These are phyloP conservation scores for Colaptes auratus DNA, from an alignment of 2,113 vertebrate species.

Conservation along the genomic window DNA sequence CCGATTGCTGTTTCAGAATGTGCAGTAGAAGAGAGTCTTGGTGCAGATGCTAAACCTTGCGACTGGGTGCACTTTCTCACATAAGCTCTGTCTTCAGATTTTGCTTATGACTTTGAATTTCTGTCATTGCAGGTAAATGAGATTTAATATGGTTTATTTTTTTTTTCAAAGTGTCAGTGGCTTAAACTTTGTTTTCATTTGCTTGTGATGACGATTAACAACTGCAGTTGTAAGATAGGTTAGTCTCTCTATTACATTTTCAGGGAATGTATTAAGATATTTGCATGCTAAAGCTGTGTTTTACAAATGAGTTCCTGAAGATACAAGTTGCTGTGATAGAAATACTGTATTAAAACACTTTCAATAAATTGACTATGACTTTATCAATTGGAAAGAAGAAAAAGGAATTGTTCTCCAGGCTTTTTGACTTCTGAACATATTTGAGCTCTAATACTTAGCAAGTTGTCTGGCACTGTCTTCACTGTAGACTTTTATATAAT, in stretches of 20 bases:
- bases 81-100: constrained; percentile 44
- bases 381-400: constrained; percentile 55
- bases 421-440: constrained; percentile 64
- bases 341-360: constrained; percentile 54
- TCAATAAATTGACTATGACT: constrained; percentile 43
- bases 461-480: constrained; percentile 63
- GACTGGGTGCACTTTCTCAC: not conserved
- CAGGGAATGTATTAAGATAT: constrained; percentile 52
- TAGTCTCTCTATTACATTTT: constrained; percentile 60
- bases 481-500: constrained; percentile 49
- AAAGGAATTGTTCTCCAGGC: constrained; percentile 53
- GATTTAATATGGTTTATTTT: constrained; percentile 57
- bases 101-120: constrained; percentile 66
- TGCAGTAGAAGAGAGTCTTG: constrained; percentile 10
- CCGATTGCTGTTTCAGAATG: constrained; percentile 13
- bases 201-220: constrained; percentile 70
- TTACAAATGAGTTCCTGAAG: constrained; percentile 59
- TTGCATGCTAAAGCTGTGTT: constrained; percentile 54
- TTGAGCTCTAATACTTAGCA: constrained; percentile 61
- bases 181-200: constrained; percentile 78
- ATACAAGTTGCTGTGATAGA: constrained; percentile 48
- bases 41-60: constrained; percentile 8
- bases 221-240: constrained; percentile 70
- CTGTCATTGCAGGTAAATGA: constrained; percentile 53
- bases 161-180: constrained; percentile 56